Conservation (phyloP, 2,113 vertebrate species). For the Sporophila hypoxantha region DNA sequence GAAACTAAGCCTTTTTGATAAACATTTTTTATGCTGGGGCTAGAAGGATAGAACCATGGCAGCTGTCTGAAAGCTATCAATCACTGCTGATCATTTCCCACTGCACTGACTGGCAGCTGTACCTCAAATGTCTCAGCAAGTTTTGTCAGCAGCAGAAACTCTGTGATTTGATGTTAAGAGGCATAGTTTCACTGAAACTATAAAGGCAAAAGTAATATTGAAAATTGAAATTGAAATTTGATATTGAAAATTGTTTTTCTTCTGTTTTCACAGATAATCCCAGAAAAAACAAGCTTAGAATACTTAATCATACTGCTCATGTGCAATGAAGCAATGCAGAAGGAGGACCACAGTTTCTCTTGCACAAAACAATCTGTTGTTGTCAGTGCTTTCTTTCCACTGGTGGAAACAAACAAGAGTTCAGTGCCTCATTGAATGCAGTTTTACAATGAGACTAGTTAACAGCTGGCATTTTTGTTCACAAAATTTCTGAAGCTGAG, state of each 20-base stretch:
- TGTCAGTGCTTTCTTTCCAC: slow-evolving; percentile 21
- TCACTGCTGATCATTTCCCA: neutral
- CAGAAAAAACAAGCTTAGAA: neutral
- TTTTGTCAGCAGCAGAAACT: neutral
- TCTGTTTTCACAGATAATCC: neutral
- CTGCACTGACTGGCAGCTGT: neutral
- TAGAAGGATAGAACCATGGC: neutral
- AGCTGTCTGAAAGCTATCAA: neutral
- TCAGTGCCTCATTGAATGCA: neutral
- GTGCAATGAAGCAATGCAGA: neutral
- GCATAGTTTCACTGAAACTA: neutral
- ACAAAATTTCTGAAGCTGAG: neutral
- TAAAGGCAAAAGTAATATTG: neutral
- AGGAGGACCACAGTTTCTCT: neutral
- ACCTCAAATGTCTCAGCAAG: neutral
- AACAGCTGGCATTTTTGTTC: neutral
- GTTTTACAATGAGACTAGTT: neutral
- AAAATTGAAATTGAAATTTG: neutral
- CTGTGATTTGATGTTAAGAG: neutral
- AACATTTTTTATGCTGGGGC: neutral
- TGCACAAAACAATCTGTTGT: slow-evolving; percentile 3
- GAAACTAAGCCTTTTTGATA: neutral
- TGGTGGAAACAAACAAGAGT: neutral
- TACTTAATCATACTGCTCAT: neutral
- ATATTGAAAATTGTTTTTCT: neutral